These are phyloP conservation scores for Leistus spinibarbis DNA, from an alignment of 2,888 invertebrate genomes.

Conservation along the genomic window DNA sequence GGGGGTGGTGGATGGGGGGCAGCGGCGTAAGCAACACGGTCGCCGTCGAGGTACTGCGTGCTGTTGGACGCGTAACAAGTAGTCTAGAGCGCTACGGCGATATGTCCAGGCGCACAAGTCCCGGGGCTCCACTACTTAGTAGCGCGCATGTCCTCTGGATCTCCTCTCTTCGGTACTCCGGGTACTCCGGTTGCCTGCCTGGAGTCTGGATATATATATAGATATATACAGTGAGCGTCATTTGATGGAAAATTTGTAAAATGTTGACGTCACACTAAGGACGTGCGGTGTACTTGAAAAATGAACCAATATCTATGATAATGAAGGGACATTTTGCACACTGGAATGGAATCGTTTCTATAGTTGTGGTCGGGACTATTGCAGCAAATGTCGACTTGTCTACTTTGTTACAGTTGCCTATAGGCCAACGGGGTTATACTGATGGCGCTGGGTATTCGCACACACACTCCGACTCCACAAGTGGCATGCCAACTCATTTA, in stretches of 20 bases:
- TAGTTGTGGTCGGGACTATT: not conserved
- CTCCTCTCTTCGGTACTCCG: not conserved
- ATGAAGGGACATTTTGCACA: conserved; percentile 41
- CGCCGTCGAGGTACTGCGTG: not conserved
- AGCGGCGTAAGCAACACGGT: not conserved
- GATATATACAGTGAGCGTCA: not conserved
- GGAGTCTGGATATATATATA: not conserved
- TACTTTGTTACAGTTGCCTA: not conserved
- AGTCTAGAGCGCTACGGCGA: conserved; percentile 54
- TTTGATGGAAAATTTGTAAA: not conserved
- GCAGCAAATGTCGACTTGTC: not conserved
- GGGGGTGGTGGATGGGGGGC: not conserved
- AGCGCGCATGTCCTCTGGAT: conserved; percentile 10
- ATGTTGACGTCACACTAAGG: not conserved
- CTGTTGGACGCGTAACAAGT: conserved; percentile 53
- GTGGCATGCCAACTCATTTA: conserved; percentile 35
- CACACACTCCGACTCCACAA: conserved; percentile 24
- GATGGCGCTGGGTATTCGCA: not conserved
- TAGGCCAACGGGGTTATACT: not conserved
- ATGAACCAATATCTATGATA: conserved; percentile 50
- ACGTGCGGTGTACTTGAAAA: conserved; percentile 41
- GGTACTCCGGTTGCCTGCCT: not conserved
- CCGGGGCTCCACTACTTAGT: conserved; percentile 22
- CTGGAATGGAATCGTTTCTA: too few relatives aligned
- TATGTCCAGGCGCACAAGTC: conserved; percentile 37